Conservation (phyloP, 2,888 invertebrate species). For the Cantharis flavilabris region DNA sequence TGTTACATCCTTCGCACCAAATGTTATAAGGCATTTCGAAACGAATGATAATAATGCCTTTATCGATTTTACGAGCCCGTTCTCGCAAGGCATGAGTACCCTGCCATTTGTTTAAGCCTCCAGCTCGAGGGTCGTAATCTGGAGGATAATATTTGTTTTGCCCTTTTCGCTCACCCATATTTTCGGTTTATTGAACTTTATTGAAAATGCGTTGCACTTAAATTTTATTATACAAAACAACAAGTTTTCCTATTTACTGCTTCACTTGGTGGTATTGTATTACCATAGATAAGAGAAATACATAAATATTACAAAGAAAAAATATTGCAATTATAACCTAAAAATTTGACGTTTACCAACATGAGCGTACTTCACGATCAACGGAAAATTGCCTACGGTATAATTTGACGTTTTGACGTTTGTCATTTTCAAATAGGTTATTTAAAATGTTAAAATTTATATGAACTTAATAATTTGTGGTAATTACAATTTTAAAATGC, state of each 20-base stretch:
- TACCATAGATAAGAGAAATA: too few relatives aligned
- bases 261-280: background rate
- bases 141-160: constrained; percentile 98
- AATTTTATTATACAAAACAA: too few relatives aligned
- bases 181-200: constrained; percentile 38
- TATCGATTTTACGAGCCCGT: constrained; percentile 90
- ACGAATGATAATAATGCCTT: constrained; percentile 93
- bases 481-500: constrained; percentile 12
- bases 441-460: background rate
- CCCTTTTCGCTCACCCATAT: constrained; percentile 97
- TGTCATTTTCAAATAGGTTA: background rate
- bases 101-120: constrained; percentile 92
- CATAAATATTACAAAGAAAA: too few relatives aligned
- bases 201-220: background rate
- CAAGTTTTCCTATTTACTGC: background rate
- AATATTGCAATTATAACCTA: background rate
- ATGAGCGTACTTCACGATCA: too few relatives aligned
- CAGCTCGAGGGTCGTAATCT: constrained; percentile 94
- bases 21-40: constrained; percentile 99
- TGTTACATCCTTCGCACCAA: constrained; percentile 98
- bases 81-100: constrained; percentile 95
- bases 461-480: background rate
- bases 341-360: background rate
- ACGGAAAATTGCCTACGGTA: too few relatives aligned
- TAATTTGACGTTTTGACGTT: background rate